phyloP scores from a whole-genome alignment of 2,797 vertebrate species.

The Apogon talboti region DNA sequence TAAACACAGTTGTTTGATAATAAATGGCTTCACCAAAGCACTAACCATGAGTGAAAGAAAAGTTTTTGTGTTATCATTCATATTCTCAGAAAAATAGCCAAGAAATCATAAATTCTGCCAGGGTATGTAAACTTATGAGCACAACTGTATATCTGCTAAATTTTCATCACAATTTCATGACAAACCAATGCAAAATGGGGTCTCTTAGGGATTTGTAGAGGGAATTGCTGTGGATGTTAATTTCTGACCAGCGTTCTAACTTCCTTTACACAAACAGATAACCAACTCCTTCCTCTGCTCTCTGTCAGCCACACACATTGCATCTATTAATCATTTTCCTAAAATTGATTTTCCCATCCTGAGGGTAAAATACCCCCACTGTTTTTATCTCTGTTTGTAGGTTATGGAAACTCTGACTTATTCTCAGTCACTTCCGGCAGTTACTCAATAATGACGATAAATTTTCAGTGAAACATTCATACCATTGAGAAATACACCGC shows the following conservation, averaged over 20 bases:
- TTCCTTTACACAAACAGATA: slow-evolving; percentile 15
- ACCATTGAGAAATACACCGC: not conserved
- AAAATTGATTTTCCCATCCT: slow-evolving; percentile 23
- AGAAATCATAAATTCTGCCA: no score
- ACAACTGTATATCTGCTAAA: not conserved
- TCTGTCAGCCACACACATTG: slow-evolving; percentile 17
- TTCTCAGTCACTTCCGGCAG: not conserved
- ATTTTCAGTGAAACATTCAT: not conserved
- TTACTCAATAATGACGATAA: not conserved
- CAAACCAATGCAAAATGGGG: not conserved
- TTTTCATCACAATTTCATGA: not conserved
- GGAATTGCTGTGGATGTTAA: slow-evolving; percentile 22
- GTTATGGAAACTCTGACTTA: slow-evolving; percentile 8
- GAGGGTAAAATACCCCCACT: not conserved
- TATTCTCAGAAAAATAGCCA: no score
- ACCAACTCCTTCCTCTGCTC: slow-evolving; percentile 10
- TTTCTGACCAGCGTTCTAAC: slow-evolving; percentile 31
- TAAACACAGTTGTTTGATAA: no score
- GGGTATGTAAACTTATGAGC: no score
- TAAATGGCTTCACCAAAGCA: no score
- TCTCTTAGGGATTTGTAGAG: not conserved
- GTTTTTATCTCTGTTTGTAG: slow-evolving; percentile 14
- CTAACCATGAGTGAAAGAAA: no score
- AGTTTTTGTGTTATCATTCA: no score
- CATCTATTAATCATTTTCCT: slow-evolving; percentile 14